Percentiles rank a stretch among this genome's conserved stretches.
Conservation (phyloP, 1,140 invertebrate genomes). For the Drosophila nebulosa region DNA sequence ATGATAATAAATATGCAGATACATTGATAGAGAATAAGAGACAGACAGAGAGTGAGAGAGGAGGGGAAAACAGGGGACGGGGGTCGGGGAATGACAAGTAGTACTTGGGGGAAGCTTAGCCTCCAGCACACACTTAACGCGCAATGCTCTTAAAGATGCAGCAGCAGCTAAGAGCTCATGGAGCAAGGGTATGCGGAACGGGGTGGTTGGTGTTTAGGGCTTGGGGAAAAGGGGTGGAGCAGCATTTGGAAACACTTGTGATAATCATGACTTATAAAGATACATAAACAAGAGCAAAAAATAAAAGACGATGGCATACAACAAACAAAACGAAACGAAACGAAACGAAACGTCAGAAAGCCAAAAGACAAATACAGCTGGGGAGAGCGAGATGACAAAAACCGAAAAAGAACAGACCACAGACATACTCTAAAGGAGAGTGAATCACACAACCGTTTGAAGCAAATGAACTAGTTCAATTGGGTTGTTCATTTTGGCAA, state of each 20-base stretch:
- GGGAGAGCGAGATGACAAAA: background rate
- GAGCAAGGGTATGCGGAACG: background rate
- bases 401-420: background rate
- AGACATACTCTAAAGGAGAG: too few relatives aligned
- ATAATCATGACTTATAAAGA: constrained; percentile 78
- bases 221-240: background rate
- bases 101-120: too few relatives aligned
- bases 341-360: background rate
- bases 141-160: background rate
- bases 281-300: constrained; percentile 51
- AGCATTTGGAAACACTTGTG: constrained; percentile 71
- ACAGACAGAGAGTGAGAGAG: too few relatives aligned
- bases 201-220: background rate
- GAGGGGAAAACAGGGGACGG: too few relatives aligned
- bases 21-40: background rate
- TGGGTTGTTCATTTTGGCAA: too few relatives aligned
- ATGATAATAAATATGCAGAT: constrained; percentile 66
- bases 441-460: too few relatives aligned
- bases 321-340: constrained; percentile 21
- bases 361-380: constrained; percentile 44
- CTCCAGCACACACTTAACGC: background rate
- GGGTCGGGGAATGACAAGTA: too few relatives aligned
- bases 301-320: constrained; percentile 18
- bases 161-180: too few relatives aligned
- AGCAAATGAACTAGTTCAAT: too few relatives aligned